A percentile compares a stretch with the other conserved stretches of the same genome.
phyloP scores from a whole-genome alignment of 2,797 vertebrate genomes.

The Alfaro cultratus region DNA sequence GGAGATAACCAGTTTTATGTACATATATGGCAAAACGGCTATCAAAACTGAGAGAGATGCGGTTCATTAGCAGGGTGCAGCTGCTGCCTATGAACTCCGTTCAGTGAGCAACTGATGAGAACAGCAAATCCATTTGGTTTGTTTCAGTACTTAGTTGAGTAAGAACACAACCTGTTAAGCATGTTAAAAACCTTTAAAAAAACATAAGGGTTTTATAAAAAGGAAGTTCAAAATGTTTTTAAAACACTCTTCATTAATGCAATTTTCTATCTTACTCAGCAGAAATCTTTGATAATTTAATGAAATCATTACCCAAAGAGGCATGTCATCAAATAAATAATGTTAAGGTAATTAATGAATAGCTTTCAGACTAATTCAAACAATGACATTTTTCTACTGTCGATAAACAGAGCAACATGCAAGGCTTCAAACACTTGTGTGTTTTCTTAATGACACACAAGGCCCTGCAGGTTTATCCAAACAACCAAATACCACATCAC shows the following conservation, averaged over 20 bases:
- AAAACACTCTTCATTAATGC: not conserved
- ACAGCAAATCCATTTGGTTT: slow-evolving; percentile 10
- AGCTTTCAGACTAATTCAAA: not conserved
- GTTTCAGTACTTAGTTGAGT: slow-evolving; percentile 56
- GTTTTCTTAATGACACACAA: not conserved
- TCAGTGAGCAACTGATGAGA: slow-evolving; percentile 11
- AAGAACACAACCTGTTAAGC: slow-evolving; percentile 12
- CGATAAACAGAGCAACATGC: not conserved
- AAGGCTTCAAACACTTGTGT: not conserved
- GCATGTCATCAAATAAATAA: not conserved
- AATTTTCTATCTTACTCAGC: not conserved
- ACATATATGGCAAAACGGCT: slow-evolving; percentile 30
- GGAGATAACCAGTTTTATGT: slow-evolving; percentile 43
- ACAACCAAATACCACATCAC: not conserved
- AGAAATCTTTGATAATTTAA: not conserved
- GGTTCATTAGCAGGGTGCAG: slow-evolving; percentile 40
- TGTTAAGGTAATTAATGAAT: not conserved
- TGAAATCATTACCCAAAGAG: not conserved
- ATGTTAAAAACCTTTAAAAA: slow-evolving; percentile 33
- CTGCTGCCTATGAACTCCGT: slow-evolving; percentile 45
- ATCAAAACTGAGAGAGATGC: slow-evolving; percentile 48
- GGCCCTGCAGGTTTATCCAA: not conserved
- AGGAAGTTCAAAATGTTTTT: not conserved
- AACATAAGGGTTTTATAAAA: slow-evolving; percentile 17
- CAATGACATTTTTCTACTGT: not conserved